Percentiles rank a stretch among this genome's conserved stretches.
Conservation (phyloP, 2,113 vertebrate genomes). For the Rhadina sibilatrix region DNA sequence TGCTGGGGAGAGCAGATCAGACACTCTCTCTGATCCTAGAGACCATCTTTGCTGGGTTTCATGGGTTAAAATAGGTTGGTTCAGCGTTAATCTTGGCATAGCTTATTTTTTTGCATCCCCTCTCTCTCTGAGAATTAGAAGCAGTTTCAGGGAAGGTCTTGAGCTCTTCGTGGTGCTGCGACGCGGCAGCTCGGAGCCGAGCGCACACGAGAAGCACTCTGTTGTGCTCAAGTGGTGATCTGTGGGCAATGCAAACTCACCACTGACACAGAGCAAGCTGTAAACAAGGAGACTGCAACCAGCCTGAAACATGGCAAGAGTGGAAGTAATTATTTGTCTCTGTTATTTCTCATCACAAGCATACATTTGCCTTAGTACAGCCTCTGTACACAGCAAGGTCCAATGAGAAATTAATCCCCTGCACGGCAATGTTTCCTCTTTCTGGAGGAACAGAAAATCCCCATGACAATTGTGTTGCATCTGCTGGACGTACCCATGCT, state of each 20-base stretch:
- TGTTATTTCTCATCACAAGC: not conserved
- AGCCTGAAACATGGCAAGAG: not conserved
- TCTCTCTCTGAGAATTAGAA: not conserved
- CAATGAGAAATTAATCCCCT: not conserved
- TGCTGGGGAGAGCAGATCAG: not conserved
- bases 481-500: not conserved
- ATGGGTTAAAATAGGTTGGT: not conserved
- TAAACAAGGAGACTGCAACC: not conserved
- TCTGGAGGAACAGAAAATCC: not conserved
- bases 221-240: conserved; percentile 46
- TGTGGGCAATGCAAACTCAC: conserved; percentile 22
- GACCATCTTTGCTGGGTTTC: not conserved
- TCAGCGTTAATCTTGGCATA: not conserved
- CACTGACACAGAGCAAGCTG: not conserved
- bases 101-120: not conserved
- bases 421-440: not conserved
- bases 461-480: not conserved
- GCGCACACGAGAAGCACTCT: not conserved
- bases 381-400: not conserved
- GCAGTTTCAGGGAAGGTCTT: not conserved
- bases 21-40: not conserved
- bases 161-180: not conserved
- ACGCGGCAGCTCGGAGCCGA: not conserved
- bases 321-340: not conserved
- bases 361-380: not conserved